Conservation (phyloP, 2,797 vertebrate genomes). For the Danio kyathit region DNA sequence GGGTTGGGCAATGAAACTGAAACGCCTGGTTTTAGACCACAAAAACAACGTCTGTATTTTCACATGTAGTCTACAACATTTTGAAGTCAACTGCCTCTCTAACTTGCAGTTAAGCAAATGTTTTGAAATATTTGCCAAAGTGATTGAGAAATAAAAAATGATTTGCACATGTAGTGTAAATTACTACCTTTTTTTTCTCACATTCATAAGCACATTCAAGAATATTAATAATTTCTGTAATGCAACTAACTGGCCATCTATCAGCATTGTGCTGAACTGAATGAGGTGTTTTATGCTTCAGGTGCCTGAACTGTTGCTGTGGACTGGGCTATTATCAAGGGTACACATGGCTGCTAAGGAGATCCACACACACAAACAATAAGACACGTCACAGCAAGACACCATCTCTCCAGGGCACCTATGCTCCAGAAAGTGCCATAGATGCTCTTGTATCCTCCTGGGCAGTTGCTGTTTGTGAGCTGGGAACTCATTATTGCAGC, state of each 20-base stretch:
- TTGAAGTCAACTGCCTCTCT: too few species aligned
- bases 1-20: too few species aligned
- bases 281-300: constrained; percentile 59
- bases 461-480: neutral
- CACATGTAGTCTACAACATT: too few species aligned
- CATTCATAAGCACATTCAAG: too few species aligned
- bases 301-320: constrained; percentile 83
- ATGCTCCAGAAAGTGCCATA: neutral
- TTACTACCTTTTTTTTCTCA: too few species aligned
- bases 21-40: too few species aligned
- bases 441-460: constrained; percentile 5
- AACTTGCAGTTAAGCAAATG: too few species aligned
- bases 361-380: constrained; percentile 28
- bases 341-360: constrained; percentile 56
- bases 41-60: too few species aligned
- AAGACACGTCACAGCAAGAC: constrained; percentile 4
- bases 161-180: too few species aligned
- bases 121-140: too few species aligned
- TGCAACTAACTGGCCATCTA: constrained; percentile 69
- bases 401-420: constrained; percentile 5
- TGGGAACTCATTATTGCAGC: neutral
- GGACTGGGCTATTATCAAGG: constrained; percentile 78
- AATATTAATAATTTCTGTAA: too few species aligned
- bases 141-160: too few species aligned
- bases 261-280: constrained; percentile 40